phyloP scores from a whole-genome alignment of 2,797 vertebrate genomes.

The Florisuga fusca region DNA sequence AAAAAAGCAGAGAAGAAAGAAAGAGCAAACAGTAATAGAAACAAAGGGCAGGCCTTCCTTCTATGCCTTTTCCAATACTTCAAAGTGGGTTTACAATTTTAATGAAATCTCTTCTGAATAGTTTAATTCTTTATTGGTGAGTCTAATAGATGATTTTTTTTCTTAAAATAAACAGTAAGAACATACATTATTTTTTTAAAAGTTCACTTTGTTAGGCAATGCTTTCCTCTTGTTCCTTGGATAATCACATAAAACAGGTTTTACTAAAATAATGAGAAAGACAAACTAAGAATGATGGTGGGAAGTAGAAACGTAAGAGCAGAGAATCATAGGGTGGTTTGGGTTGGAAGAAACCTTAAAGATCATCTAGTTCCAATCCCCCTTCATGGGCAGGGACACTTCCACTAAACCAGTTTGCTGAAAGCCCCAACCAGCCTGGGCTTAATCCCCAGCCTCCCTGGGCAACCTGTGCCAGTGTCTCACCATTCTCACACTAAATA shows the following conservation, averaged over 20 bases:
- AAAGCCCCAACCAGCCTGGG: too few species aligned
- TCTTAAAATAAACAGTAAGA: not conserved
- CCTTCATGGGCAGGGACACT: too few species aligned
- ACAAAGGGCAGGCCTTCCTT: constrained; percentile 20
- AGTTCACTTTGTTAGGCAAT: not conserved
- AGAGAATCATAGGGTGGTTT: too few species aligned
- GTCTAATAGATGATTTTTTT: not conserved
- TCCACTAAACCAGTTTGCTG: too few species aligned
- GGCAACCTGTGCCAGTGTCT: too few species aligned
- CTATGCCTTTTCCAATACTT: not conserved
- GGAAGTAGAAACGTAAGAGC: not conserved
- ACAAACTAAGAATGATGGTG: not conserved
- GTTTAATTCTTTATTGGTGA: not conserved
- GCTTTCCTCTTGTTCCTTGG: not conserved
- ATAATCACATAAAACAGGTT: not conserved
- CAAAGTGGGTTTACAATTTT: not conserved
- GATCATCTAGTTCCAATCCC: too few species aligned
- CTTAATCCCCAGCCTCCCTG: too few species aligned
- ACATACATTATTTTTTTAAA: not conserved
- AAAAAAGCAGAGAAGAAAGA: constrained; percentile 6
- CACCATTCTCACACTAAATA: too few species aligned
- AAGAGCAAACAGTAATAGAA: not conserved
- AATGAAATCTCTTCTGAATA: not conserved
- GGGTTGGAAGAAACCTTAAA: too few species aligned
- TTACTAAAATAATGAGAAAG: not conserved